Evolutionary conservation across 2,113 vertebrate species (phyloP).

Genomic region (Clinocottus analis): DNA sequence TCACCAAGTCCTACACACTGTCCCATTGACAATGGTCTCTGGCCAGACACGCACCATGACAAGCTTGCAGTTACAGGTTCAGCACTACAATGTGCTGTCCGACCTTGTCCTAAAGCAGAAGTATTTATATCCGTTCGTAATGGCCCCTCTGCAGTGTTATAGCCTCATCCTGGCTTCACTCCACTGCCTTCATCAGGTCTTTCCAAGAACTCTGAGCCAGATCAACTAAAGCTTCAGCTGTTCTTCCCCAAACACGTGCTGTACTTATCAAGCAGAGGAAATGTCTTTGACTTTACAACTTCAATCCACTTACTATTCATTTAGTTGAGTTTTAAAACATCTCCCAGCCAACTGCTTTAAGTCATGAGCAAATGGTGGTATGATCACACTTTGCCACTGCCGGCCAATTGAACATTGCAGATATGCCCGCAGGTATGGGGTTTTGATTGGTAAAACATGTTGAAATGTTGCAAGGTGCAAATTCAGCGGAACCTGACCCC

Average conservation of each 20-base stretch:
- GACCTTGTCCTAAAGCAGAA: not conserved
- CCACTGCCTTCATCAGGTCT: not conserved
- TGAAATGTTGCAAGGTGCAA: not conserved
- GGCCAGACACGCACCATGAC: not conserved
- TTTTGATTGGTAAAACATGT: conserved; percentile 11
- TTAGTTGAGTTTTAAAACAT: not conserved
- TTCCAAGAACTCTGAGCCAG: not conserved
- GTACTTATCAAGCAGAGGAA: not conserved
- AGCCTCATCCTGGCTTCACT: not conserved
- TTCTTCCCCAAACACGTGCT: not conserved
- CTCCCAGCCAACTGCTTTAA: not conserved
- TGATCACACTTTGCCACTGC: not conserved
- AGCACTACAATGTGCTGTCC: not conserved
- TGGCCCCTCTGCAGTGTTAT: not conserved
- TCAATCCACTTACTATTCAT: not conserved
- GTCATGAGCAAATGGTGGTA: not conserved
- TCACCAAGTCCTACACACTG: not conserved
- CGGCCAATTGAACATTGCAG: not conserved
- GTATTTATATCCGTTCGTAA: not conserved
- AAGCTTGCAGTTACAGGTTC: not conserved
- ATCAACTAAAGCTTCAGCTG: not conserved
- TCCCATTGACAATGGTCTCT: not conserved
- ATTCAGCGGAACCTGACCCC: not conserved
- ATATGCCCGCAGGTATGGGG: not conserved
- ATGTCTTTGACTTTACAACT: not conserved